Percentiles rank a stretch among this genome's conserved stretches.
Evolutionary conservation across 2,797 vertebrate species (phyloP).

Genomic region (Sphenodon punctatus): DNA sequence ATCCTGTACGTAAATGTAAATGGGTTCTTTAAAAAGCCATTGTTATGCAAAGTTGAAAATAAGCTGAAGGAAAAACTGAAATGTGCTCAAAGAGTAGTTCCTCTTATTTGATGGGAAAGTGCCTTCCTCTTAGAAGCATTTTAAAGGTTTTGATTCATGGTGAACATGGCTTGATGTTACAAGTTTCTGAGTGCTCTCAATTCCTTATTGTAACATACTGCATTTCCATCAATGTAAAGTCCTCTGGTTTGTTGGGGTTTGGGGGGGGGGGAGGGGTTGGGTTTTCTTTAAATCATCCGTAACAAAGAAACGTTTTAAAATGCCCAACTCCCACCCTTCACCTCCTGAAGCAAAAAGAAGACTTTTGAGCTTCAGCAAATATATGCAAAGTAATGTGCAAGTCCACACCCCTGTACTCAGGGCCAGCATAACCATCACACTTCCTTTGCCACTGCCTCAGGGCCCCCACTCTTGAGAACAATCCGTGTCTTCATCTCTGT

Average conservation of each 20-base stretch:
- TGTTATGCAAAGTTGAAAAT: neutral
- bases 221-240: neutral
- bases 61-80: no score
- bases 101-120: no score
- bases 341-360: neutral
- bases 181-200: neutral
- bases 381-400: neutral
- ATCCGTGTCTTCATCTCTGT: no score
- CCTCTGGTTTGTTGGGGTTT: neutral
- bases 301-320: no score
- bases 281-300: no score
- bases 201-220: neutral
- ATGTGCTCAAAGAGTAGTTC: no score
- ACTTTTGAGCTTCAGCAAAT: neutral
- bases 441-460: no score
- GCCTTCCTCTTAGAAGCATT: no score
- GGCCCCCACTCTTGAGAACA: no score
- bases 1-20: neutral
- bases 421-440: no score
- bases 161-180: neutral
- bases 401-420: neutral
- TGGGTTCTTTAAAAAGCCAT: neutral
- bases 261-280: no score
- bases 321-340: neutral
- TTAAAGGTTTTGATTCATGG: no score